These are phyloP conservation scores for Scarus forsteni DNA, from an alignment of 2,797 vertebrate genomes.

Conservation along the genomic window DNA sequence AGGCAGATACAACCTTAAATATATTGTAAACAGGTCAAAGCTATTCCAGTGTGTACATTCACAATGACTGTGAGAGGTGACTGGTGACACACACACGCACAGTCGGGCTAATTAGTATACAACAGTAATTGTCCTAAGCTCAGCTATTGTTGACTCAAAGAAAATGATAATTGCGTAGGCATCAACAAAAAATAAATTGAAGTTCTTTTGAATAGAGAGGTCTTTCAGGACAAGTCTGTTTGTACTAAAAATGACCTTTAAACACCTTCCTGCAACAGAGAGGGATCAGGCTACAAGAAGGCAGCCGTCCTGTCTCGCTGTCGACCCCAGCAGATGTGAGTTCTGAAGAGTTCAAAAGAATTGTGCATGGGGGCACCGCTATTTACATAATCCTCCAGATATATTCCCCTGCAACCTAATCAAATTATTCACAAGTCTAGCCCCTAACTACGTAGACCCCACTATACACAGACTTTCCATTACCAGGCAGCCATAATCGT, in stretches of 20 bases:
- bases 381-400: slow-evolving; percentile 92
- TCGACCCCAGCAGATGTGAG: slow-evolving; percentile 90
- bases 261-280: slow-evolving; percentile 83
- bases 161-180: slow-evolving; percentile 85
- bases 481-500: slow-evolving; percentile 83
- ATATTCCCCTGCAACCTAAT: slow-evolving; percentile 90
- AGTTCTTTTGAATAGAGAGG: slow-evolving; percentile 81
- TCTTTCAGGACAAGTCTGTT: slow-evolving; percentile 86
- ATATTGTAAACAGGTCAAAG: slow-evolving; percentile 81
- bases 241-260: slow-evolving; percentile 88
- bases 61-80: slow-evolving; percentile 70
- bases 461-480: slow-evolving; percentile 83
- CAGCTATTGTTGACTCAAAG: slow-evolving; percentile 84
- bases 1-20: slow-evolving; percentile 81
- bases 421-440: slow-evolving; percentile 91
- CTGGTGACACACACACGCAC: slow-evolving; percentile 74
- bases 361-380: slow-evolving; percentile 86
- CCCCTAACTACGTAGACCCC: slow-evolving; percentile 86
- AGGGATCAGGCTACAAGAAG: slow-evolving; percentile 82
- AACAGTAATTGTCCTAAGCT: slow-evolving; percentile 85
- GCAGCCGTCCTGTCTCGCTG: slow-evolving; percentile 86
- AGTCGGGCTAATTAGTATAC: slow-evolving; percentile 84
- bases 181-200: slow-evolving; percentile 85
- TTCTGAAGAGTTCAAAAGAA: slow-evolving; percentile 91
- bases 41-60: slow-evolving; percentile 78